Base-by-base conservation (phyloP, 2,797 vertebrate genomes). In the Hephaestus fuliginosus region DNA sequence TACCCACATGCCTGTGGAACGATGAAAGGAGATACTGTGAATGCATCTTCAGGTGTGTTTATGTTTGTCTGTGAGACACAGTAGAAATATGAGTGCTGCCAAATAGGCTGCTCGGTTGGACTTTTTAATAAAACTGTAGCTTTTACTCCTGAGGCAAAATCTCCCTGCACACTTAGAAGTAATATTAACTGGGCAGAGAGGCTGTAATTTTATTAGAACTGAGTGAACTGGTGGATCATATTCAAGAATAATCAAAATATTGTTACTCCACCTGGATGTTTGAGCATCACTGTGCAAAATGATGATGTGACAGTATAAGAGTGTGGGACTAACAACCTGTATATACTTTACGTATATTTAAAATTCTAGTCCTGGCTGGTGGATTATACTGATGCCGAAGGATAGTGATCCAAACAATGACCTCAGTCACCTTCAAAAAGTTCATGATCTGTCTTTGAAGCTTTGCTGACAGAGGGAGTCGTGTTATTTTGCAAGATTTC, bases 11-110 rank as follows among this genome's bases (percentile, higher is more conserved):
- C 25, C 70, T 66, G 57, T 55, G 7, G 48, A 20, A 30, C 39
- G 8, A 57, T 69, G 84, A 81, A 87, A 91, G 74, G 3, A 7
- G 81, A 90, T 79, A 79, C 60, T 33, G 63, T 48, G 66, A 70
- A 70, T 62, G 71, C n/a, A 66, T 69, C 60, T 56, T 81, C 71
- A 78, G 61, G 69, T 65, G 3, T 85, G 76, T 60, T 44, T 67
- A 18, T 52, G 57, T 61, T 48, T 77, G 48, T 28, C 9, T 53
- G 25, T 33, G 14, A 2, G 15, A 20, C 17, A 20, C 17, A 58
- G 0, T 30, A 1, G 41, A 0, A 25, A 25, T 25, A 41, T 8
- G 25, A 63, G 4, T 36, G 39, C 58, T 49, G 41, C 7, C n/a
- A 25, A 36, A 33, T 25, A 2, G 18, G 17, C 30, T 36, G 12